A percentile compares a stretch with the other conserved stretches of the same genome.
These are phyloP conservation scores for Chroicocephalus ridibundus DNA, from an alignment of 2,113 vertebrate genomes.

Conservation along the genomic window DNA sequence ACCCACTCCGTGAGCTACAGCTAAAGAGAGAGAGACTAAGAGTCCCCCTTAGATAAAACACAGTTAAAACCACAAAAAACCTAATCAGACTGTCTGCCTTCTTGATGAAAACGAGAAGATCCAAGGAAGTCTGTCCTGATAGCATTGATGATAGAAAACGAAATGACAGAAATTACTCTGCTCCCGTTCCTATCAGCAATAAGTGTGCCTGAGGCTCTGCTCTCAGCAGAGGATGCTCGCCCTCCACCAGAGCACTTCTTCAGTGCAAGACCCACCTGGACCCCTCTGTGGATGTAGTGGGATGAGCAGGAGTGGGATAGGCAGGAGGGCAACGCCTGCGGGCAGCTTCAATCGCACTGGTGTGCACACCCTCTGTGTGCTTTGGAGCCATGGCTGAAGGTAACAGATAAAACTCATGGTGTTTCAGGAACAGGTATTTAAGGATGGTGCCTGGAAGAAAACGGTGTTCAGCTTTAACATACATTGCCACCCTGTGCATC, in stretches of 20 bases:
- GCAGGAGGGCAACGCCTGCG: rapidly evolving
- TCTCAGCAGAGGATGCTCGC: background rate
- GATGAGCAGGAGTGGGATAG: background rate
- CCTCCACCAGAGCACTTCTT: background rate
- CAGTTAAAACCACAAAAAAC: background rate
- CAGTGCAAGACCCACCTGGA: rapidly evolving
- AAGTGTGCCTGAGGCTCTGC: background rate
- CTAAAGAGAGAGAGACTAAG: background rate
- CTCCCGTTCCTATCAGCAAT: background rate
- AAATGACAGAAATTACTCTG: background rate
- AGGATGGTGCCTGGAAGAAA: background rate
- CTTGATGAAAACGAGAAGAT: background rate
- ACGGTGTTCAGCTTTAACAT: background rate
- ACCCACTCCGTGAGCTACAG: background rate
- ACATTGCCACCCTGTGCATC: background rate
- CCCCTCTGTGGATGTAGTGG: background rate
- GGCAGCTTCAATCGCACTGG: background rate
- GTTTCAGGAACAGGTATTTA: background rate
- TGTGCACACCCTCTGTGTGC: background rate
- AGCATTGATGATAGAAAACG: background rate
- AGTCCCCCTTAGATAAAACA: background rate
- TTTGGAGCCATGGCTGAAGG: background rate
- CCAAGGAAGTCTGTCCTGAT: background rate
- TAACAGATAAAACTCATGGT: background rate
- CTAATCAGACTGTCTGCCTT: background rate